Conservation (phyloP, 2,888 invertebrate genomes). For the Spisula subtruncata region DNA sequence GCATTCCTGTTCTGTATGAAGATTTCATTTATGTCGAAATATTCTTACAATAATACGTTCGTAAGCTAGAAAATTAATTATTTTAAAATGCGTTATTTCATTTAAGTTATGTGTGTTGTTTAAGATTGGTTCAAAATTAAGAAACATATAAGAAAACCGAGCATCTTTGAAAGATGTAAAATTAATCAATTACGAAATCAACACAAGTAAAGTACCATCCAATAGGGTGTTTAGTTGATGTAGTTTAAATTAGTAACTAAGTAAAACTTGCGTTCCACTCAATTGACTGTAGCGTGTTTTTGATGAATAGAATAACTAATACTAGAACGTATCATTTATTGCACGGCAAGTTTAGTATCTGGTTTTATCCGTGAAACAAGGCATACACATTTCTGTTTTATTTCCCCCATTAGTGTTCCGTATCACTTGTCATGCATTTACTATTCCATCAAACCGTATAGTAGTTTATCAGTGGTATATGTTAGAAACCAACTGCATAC, state of each 20-base stretch:
- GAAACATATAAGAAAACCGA: background rate
- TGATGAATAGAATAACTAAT: background rate
- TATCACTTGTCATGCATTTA: background rate
- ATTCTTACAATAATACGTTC: no score
- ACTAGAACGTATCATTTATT: background rate
- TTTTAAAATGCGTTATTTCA: background rate
- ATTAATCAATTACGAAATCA: conserved; percentile 17
- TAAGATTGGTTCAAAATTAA: background rate
- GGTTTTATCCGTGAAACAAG: background rate
- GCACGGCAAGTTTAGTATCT: background rate
- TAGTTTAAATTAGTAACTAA: background rate
- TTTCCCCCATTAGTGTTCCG: background rate
- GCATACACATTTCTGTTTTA: background rate
- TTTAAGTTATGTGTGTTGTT: background rate
- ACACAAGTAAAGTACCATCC: background rate
- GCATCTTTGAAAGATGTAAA: conserved; percentile 1
- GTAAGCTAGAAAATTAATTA: background rate
- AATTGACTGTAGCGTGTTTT: conserved; percentile 13
- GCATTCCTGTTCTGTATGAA: no score
- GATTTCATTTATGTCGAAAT: no score
- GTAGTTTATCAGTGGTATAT: background rate
- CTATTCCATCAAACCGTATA: background rate
- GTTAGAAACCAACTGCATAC: no score
- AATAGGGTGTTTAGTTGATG: background rate
- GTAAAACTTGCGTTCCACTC: background rate